Evolutionary conservation across 1,140 invertebrate genomes (phyloP), one percentile per base, ranked within the genome.

Genomic region (Linepithema humile): DNA sequence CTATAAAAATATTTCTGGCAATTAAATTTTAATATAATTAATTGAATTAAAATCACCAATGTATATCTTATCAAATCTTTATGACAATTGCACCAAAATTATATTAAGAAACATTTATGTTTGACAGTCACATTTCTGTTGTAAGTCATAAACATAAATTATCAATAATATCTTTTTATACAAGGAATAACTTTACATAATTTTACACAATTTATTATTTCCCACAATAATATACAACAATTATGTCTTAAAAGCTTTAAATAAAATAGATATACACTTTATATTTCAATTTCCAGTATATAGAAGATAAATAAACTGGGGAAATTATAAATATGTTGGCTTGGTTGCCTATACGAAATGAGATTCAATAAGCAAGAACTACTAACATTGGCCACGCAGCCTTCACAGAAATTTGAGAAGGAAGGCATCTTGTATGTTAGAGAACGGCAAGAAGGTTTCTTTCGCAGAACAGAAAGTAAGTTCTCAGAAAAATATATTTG

Each of bases 341-440:
- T 69, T 88, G 72, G 78, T 57, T 53, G 15, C 15, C 70, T 53
- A 70, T 75, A 67, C 85, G 96, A 95, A 91, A 99, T 99, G 98
- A 95, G 98, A 92, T 99, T 98, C 93, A 99, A 99, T 93, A 98
- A 97, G 92, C 97, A 97, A 93, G 98, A 98, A 94, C 93, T 99
- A 86, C 95, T 96, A 84, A 96, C 97, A 70, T 93, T 99, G 92
- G 98, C 98, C 60, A 97, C 97, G 7, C 97, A 98, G 93, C 97
- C 97, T 32, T 96, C 97, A 15, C 96, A 97, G 89, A 98, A 97
- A 93, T 99, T 98, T 94, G 98, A 99, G 92, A 98, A 98, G 91
- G 98, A 99, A 96, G 98, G 98, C 23, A 95, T 98, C 85, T 95
- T 99, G 65, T 96, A 97, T 72, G 96, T 99, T 59, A 96, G 96